phyloP scores from a whole-genome alignment of 2,113 vertebrate species.

The Odocoileus hemionus region DNA sequence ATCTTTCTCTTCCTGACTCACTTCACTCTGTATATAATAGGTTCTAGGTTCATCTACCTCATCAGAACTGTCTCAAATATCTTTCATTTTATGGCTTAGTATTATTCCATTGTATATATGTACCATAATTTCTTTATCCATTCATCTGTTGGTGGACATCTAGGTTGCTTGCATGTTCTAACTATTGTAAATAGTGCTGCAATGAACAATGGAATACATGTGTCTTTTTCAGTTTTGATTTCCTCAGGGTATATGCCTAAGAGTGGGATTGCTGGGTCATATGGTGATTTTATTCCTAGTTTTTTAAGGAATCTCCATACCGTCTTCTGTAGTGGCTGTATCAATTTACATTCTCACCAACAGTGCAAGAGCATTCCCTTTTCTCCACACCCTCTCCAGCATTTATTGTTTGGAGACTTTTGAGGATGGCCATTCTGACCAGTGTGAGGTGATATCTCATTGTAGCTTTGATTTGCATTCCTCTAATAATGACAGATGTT shows the following conservation, averaged over 20 bases:
- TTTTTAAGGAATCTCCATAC: not conserved
- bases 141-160: not conserved
- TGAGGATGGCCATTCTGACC: not conserved
- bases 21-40: not conserved
- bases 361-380: not conserved
- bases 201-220: not conserved
- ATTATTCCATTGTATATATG: not conserved
- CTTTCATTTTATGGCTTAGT: not conserved
- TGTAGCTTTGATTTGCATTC: not conserved
- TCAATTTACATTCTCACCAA: not conserved
- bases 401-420: not conserved
- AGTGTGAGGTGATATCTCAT: not conserved
- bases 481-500: not conserved
- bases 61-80: not conserved
- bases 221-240: not conserved
- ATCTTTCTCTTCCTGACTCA: not conserved
- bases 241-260: not conserved
- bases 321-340: not conserved
- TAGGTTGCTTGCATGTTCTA: not conserved
- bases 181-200: not conserved
- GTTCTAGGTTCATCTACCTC: not conserved
- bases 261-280: not conserved
- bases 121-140: not conserved
- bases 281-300: not conserved
- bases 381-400: not conserved